Base-by-base conservation (phyloP, 2,797 vertebrate genomes). In the Heliangelus exortis region DNA sequence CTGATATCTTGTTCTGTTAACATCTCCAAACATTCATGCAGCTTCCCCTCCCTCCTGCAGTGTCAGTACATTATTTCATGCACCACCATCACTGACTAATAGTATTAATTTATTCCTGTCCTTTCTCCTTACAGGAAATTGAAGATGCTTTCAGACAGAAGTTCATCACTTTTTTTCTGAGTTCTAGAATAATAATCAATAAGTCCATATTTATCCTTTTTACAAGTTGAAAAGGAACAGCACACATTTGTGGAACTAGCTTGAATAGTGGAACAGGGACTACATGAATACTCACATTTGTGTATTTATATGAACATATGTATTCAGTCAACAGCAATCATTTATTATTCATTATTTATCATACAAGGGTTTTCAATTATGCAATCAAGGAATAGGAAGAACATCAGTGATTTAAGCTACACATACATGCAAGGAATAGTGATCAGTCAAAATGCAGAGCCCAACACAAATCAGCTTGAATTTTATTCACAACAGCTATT, bases 291-390 rank as follows among this genome's bases (percentile, higher is more conserved):
- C 59, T 68, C 69, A 47, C 25, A 33, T 59, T 59, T 81, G 7
- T 72, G 36, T 50, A 75, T 83, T 89, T 85, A 77, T 72, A 68
- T 3, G 55, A 94, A 85, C 23, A 23, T 73, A 91, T 11, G 71
- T 53, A 92, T 91, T 91, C 90, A 91, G 33, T 73, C 63, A 91
- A 63, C 29, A 93, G 83, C 59, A 91, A 66, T 89, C 84, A 73
- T 81, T 92, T 86, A 76, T 88, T 96, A 91, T 91, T 93, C 89
- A 91, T 92, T 95, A 90, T 92, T 93, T 95, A 92, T 77, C 65
- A 76, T 11, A 87, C 25, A 67, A 82, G 90, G 85, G 68, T 59
- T 69, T 88, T 95, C 82, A 95, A 82, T 94, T 93, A 94, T 87
- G 73, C 85, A 96, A 94, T 90, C 87, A 93, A 86, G 79, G 19